Percentiles rank a stretch among this genome's conserved stretches.
phyloP scores from a whole-genome alignment of 1,140 invertebrate species.

The Octopus sinensis region DNA sequence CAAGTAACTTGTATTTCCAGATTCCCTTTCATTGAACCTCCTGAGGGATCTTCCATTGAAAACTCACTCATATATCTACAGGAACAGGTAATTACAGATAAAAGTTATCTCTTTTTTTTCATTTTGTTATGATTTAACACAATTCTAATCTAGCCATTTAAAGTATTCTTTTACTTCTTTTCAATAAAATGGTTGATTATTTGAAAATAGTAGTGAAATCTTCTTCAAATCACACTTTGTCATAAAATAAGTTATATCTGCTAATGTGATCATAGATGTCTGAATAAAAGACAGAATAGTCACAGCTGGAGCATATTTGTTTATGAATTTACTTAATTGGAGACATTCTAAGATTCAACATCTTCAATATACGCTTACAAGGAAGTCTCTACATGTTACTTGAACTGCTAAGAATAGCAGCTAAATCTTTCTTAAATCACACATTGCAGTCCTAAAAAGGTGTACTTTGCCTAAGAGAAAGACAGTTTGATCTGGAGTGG shows the following conservation, averaged over 20 bases:
- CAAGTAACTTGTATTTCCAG: constrained; percentile 50
- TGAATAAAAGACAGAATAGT: neutral
- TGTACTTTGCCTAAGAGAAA: no score
- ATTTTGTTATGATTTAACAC: neutral
- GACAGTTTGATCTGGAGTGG: no score
- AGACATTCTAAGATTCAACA: no score
- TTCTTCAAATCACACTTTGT: neutral
- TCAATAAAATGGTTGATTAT: neutral
- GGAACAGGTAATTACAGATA: constrained; percentile 62
- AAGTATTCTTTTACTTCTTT: neutral
- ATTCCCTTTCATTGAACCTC: constrained; percentile 95
- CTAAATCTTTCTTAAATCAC: no score
- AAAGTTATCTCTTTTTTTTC: neutral
- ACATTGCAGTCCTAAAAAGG: no score
- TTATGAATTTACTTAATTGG: no score
- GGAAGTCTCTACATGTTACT: no score
- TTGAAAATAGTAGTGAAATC: neutral
- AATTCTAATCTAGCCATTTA: neutral
- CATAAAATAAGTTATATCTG: neutral
- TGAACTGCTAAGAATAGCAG: no score
- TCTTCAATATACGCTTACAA: no score
- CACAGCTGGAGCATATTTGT: no score
- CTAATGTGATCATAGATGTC: neutral
- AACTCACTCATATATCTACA: constrained; percentile 81
- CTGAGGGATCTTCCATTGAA: constrained; percentile 75